Evolutionary conservation across 2,113 vertebrate species (phyloP).

Genomic region (Lepus timidus): DNA sequence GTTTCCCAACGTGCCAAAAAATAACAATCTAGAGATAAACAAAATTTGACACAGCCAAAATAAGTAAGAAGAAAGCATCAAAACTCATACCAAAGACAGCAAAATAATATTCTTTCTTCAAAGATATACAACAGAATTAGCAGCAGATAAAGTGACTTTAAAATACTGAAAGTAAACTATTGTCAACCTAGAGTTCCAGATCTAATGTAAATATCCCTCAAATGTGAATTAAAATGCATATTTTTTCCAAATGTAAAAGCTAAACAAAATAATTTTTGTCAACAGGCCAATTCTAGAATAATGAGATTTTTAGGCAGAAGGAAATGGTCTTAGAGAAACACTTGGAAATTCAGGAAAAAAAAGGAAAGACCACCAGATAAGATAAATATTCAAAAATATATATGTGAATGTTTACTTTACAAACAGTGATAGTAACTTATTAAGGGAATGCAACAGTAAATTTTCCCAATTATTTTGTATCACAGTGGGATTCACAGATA

Average conservation of each 20-base stretch:
- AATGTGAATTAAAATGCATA: not conserved
- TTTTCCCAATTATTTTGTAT: no score
- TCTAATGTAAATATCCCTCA: slow-evolving; percentile 3
- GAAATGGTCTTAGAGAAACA: not conserved
- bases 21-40: not conserved
- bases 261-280: not conserved
- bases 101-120: slow-evolving; percentile 6
- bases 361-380: not conserved
- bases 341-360: not conserved
- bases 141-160: not conserved
- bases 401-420: not conserved
- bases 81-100: not conserved
- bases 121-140: not conserved
- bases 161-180: not conserved
- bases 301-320: not conserved
- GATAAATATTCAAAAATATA: not conserved
- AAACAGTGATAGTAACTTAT: not conserved
- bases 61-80: not conserved
- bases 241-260: not conserved
- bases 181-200: not conserved
- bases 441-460: not conserved
- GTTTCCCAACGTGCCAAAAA: not conserved
- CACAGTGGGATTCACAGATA: no score
- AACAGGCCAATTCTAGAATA: not conserved
- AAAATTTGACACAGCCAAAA: not conserved